Evolutionary conservation across 1,140 invertebrate species (phyloP).

Genomic region (Apis laboriosa): DNA sequence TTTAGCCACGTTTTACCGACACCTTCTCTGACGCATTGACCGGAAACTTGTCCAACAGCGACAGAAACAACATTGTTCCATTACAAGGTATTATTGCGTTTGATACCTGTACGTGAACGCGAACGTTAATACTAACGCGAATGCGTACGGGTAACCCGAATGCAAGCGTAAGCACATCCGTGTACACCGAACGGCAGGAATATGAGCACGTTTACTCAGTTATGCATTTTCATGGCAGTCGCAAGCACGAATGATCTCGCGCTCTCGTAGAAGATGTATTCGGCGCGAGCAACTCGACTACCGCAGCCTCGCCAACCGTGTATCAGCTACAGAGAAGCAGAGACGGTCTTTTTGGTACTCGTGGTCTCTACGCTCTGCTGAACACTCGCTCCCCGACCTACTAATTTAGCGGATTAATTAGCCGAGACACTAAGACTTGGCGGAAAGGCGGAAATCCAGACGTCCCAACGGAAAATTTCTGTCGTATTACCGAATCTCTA

Average conservation of each 20-base stretch:
- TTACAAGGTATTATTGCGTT: constrained; percentile 39
- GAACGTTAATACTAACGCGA: not conserved
- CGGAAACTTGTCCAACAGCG: constrained; percentile 36
- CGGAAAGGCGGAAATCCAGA: constrained; percentile 45
- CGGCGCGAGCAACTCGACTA: constrained; percentile 10
- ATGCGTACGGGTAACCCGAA: too few species aligned
- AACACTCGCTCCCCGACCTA: constrained; percentile 33
- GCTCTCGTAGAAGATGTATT: constrained; percentile 1
- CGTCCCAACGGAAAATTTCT: constrained; percentile 48
- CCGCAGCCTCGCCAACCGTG: not conserved
- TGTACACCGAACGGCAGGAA: not conserved
- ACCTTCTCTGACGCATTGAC: not conserved
- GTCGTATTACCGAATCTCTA: constrained; percentile 49
- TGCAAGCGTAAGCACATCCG: not conserved
- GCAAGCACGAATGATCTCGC: constrained; percentile 16
- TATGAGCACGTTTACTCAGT: constrained; percentile 13
- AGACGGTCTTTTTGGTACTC: constrained; percentile 37
- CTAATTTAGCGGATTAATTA: constrained; percentile 55
- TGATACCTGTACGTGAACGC: not conserved
- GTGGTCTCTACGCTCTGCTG: constrained; percentile 29
- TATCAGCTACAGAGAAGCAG: not conserved
- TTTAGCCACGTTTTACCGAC: constrained; percentile 20
- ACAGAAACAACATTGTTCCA: constrained; percentile 37
- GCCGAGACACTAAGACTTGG: constrained; percentile 36
- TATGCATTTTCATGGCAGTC: constrained; percentile 36